Percentiles rank a stretch among this genome's conserved stretches.
phyloP scores from a whole-genome alignment of 2,888 invertebrate genomes.

The Rotaria macrura region DNA sequence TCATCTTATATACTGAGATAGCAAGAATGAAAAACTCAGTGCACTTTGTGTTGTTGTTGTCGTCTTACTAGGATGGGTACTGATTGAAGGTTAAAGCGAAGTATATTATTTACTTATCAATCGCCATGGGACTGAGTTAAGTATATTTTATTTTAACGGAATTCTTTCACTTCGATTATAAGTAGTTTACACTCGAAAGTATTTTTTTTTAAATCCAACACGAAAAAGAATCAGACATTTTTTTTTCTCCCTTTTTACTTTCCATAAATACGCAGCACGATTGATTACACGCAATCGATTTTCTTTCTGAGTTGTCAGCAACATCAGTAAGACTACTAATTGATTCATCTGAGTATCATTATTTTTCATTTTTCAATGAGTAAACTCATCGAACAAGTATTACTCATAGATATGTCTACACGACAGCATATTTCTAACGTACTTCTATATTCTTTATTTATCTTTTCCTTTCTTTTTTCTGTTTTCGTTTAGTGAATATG shows the following conservation, averaged over 20 bases:
- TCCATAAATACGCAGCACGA: background rate
- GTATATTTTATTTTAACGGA: too few relatives aligned
- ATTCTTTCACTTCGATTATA: background rate
- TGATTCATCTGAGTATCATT: background rate
- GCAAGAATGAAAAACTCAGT: too few relatives aligned
- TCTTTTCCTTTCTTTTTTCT: background rate
- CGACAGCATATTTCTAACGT: background rate
- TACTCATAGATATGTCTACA: background rate
- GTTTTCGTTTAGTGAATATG: background rate
- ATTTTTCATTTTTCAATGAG: background rate
- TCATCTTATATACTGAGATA: too few relatives aligned
- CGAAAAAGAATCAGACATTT: background rate
- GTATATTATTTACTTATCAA: too few relatives aligned
- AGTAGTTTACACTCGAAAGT: background rate
- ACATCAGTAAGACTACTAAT: background rate
- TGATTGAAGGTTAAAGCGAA: background rate
- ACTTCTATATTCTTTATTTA: background rate
- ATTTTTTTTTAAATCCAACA: background rate
- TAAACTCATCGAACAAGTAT: background rate
- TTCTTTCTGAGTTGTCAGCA: too few relatives aligned
- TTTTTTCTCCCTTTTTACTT: background rate
- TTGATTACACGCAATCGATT: too few relatives aligned
- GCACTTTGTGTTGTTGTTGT: background rate
- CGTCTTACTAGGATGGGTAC: background rate
- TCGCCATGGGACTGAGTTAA: too few relatives aligned